A percentile compares a stretch with the other conserved stretches of the same genome.
Conservation (phyloP, 1,140 invertebrate genomes). For the Anagrus nilaparvatae region DNA sequence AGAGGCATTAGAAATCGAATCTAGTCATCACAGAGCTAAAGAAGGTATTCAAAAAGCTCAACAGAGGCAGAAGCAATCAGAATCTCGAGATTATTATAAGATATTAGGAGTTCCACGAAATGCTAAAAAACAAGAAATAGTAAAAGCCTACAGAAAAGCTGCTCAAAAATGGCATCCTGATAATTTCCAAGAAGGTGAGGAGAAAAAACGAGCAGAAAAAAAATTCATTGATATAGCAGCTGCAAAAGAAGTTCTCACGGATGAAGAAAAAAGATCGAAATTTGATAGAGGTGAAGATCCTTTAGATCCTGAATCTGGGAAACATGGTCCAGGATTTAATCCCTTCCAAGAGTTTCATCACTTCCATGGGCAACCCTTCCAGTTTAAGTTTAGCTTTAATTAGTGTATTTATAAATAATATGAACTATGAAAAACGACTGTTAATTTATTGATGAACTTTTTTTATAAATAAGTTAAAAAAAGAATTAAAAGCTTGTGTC, state of each 20-base stretch:
- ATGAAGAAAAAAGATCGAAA: conserved; percentile 80
- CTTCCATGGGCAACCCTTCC: conserved; percentile 82
- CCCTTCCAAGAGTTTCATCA: conserved; percentile 75
- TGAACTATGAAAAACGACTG: no score
- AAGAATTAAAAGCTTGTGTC: no score
- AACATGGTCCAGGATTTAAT: conserved; percentile 57
- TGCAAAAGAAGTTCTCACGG: conserved; percentile 89
- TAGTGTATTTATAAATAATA: no score
- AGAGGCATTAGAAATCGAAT: conserved; percentile 77
- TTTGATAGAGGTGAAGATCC: conserved; percentile 96
- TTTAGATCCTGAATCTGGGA: conserved; percentile 81
- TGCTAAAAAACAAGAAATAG: conserved; percentile 86
- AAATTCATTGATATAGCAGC: conserved; percentile 99
- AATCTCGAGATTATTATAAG: conserved; percentile 96
- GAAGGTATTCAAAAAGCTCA: conserved; percentile 85
- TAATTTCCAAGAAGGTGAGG: conserved; percentile 79
- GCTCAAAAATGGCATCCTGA: conserved; percentile 99
- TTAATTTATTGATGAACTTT: no score
- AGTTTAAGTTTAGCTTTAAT: conserved; percentile 95
- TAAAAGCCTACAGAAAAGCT: conserved; percentile 93
- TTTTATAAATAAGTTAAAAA: no score
- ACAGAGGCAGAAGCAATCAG: conserved; percentile 87
- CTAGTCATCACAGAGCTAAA: conserved; percentile 68
- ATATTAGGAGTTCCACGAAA: conserved; percentile 80
- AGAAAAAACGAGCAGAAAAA: conserved; percentile 93